phyloP scores from a whole-genome alignment of 2,888 invertebrate species.

The Pandemis heparana region DNA sequence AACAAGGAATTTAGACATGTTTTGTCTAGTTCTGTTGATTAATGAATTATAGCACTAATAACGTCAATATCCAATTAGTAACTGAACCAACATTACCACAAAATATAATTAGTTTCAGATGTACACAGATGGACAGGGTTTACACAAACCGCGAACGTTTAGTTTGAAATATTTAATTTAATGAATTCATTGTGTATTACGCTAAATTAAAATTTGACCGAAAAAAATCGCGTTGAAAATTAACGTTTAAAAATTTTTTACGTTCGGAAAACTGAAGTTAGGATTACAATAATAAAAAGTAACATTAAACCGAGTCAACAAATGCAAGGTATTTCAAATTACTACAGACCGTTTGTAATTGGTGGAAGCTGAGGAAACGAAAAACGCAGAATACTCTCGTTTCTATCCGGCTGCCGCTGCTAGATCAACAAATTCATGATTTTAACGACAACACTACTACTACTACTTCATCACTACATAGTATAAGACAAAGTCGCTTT shows the following conservation, averaged over 20 bases:
- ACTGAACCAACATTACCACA: constrained; percentile 16
- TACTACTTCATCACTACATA: no score
- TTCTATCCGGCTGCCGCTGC: not conserved
- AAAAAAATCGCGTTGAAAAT: not conserved
- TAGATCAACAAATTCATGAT: not conserved
- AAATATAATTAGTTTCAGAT: constrained; percentile 20
- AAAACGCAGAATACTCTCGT: not conserved
- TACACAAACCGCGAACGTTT: not conserved
- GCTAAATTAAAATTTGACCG: no score
- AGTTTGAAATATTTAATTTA: not conserved
- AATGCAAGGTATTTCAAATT: not conserved
- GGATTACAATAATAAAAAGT: not conserved
- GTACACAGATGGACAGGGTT: no score
- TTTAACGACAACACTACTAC: not conserved
- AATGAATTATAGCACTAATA: not conserved
- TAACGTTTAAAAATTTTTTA: not conserved
- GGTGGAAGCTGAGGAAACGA: not conserved
- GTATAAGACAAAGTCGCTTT: no score
- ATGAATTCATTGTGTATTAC: no score
- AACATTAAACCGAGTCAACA: not conserved
- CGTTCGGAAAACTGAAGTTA: not conserved
- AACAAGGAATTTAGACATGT: not conserved
- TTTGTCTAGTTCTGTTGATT: not conserved
- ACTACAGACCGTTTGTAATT: not conserved
- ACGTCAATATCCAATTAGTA: constrained; percentile 19